Percentiles rank a stretch among this genome's conserved stretches.
These are phyloP conservation scores for Drosophila rellima DNA, from an alignment of 2,888 invertebrate species.

Conservation along the genomic window DNA sequence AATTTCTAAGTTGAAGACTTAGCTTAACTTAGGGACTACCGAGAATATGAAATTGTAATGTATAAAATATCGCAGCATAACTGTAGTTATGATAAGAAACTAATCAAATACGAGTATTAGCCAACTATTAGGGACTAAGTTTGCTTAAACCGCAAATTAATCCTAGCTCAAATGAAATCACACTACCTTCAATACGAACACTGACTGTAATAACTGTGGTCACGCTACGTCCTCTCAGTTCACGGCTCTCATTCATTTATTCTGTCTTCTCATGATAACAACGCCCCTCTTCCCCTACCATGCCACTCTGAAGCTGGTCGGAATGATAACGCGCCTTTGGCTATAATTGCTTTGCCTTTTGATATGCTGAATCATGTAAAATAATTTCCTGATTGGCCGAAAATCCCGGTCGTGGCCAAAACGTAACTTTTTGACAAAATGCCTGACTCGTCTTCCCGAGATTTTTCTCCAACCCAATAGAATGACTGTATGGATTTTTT, in stretches of 20 bases:
- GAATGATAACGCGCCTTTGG: constrained; percentile 68
- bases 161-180: constrained; percentile 19
- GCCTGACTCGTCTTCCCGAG: constrained; percentile 29
- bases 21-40: not conserved
- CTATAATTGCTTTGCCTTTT: constrained; percentile 70
- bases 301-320: not conserved
- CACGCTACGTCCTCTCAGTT: constrained; percentile 9
- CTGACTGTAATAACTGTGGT: constrained; percentile 15
- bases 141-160: constrained; percentile 12
- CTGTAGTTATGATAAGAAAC: not conserved
- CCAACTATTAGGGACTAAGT: not conserved
- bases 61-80: not conserved
- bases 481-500: constrained; percentile 55
- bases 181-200: constrained; percentile 18
- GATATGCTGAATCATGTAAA: constrained; percentile 74
- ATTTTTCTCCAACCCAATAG: constrained; percentile 22
- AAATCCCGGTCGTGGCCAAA: constrained; percentile 40
- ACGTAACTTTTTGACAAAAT: constrained; percentile 75
- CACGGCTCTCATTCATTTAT: constrained; percentile 9
- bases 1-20: not conserved
- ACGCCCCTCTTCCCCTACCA: not conserved
- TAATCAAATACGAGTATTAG: constrained; percentile 9
- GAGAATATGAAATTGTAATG: no score
- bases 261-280: constrained; percentile 41
- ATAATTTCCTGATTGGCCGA: constrained; percentile 72